phyloP scores from a whole-genome alignment of 2,113 vertebrate genomes.

The Lethenteron reissneri region DNA sequence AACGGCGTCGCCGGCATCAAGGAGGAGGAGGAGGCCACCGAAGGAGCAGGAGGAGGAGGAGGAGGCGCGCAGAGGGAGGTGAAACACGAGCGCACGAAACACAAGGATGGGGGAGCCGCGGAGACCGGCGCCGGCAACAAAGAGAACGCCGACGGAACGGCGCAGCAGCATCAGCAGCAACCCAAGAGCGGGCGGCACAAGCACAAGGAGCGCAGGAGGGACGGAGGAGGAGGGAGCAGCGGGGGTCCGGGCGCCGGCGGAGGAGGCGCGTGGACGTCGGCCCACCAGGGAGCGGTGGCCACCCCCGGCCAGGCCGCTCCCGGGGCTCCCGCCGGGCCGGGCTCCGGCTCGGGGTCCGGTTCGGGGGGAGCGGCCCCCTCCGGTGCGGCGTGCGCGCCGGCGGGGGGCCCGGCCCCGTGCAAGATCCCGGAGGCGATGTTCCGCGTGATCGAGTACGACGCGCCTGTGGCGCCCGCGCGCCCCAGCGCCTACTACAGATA shows the following conservation, averaged over 20 bases:
- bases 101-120: conserved; percentile 5
- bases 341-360: not conserved
- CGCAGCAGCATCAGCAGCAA: conserved; percentile 29
- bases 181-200: conserved; percentile 88
- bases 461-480: not conserved
- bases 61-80: too few relatives aligned
- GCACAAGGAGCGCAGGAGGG: conserved; percentile 85
- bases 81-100: not conserved
- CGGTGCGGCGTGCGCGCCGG: too few relatives aligned
- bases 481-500: not conserved
- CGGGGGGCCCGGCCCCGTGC: not conserved
- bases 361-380: too few relatives aligned
- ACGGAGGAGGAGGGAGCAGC: conserved; percentile 14
- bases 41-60: too few relatives aligned
- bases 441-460: conserved; percentile 1
- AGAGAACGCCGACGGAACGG: conserved; percentile 37
- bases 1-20: conserved; percentile 34
- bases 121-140: conserved; percentile 44
- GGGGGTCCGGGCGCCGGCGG: conserved; percentile 1
- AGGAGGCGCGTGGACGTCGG: not conserved
- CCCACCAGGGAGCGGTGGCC: too few relatives aligned
- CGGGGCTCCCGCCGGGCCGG: not conserved
- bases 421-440: conserved; percentile 1
- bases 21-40: conserved; percentile 34
- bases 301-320: too few relatives aligned